Conservation (phyloP, 2,113 vertebrate genomes). For the Motacilla tschutschensis region DNA sequence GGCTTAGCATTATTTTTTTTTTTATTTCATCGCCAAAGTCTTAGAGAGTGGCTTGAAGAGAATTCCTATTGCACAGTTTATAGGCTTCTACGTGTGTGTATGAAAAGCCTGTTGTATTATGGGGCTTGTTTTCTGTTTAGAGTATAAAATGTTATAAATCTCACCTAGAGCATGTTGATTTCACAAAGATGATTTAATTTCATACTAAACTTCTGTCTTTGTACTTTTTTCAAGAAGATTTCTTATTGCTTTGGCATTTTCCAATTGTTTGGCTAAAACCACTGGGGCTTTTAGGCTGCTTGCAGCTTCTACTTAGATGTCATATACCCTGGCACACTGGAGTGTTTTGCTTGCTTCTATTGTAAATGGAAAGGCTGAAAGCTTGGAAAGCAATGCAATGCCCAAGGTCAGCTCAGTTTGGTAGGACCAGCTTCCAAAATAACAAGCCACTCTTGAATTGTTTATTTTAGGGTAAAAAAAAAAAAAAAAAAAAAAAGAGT, state of each 20-base stretch:
- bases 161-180: not conserved
- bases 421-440: not conserved
- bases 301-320: not conserved
- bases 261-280: not conserved
- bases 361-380: not conserved
- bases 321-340: not conserved
- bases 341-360: not conserved
- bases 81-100: not conserved
- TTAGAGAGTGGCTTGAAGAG: not conserved
- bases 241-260: not conserved
- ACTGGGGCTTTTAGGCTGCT: not conserved
- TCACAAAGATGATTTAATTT: not conserved
- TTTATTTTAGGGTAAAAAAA: not conserved
- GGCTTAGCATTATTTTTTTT: not conserved
- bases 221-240: not conserved
- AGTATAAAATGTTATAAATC: not conserved
- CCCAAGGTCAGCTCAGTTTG: not conserved
- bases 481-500: not conserved
- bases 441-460: not conserved
- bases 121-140: not conserved
- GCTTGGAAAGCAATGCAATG: not conserved
- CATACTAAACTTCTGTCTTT: not conserved
- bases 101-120: not conserved
- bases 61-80: not conserved
- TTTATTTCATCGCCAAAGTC: not conserved